These are phyloP conservation scores for Agrochola litura DNA, from an alignment of 2,888 invertebrate genomes.

Conservation along the genomic window DNA sequence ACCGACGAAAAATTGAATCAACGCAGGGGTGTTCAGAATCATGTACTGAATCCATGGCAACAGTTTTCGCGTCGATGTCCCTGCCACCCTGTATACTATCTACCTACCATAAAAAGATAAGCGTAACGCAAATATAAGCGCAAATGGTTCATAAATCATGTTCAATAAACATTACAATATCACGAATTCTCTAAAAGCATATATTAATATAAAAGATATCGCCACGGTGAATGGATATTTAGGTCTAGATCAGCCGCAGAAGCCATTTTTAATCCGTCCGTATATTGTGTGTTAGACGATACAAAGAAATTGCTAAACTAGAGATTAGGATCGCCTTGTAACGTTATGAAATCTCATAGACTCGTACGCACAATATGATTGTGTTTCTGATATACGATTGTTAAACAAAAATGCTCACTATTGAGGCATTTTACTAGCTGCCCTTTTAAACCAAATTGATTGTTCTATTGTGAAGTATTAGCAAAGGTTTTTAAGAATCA, in stretches of 20 bases:
- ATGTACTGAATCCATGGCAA: too few relatives aligned
- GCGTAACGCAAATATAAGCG: background rate
- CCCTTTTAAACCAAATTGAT: constrained; percentile 24
- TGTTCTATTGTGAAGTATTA: constrained; percentile 18
- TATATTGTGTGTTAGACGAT: constrained; percentile 61
- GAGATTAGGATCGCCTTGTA: constrained; percentile 58
- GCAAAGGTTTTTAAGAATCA: background rate
- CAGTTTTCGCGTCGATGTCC: too few relatives aligned
- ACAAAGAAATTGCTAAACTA: constrained; percentile 68
- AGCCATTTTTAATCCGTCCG: constrained; percentile 55
- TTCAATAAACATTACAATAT: constrained; percentile 11
- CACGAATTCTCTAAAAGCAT: constrained; percentile 14
- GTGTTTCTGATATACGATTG: constrained; percentile 53
- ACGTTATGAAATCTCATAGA: constrained; percentile 61
- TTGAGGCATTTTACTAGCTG: constrained; percentile 20
- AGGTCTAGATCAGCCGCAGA: constrained; percentile 77
- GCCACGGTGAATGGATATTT: constrained; percentile 76
- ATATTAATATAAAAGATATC: constrained; percentile 44
- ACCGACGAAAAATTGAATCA: too few relatives aligned
- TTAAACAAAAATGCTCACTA: constrained; percentile 57
- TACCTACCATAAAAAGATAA: background rate
- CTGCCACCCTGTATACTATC: too few relatives aligned
- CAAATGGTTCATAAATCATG: background rate
- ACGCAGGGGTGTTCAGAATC: too few relatives aligned
- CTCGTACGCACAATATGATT: constrained; percentile 55